These are phyloP conservation scores for Ochropleura leucogaster DNA, from an alignment of 2,888 invertebrate species.

Conservation along the genomic window DNA sequence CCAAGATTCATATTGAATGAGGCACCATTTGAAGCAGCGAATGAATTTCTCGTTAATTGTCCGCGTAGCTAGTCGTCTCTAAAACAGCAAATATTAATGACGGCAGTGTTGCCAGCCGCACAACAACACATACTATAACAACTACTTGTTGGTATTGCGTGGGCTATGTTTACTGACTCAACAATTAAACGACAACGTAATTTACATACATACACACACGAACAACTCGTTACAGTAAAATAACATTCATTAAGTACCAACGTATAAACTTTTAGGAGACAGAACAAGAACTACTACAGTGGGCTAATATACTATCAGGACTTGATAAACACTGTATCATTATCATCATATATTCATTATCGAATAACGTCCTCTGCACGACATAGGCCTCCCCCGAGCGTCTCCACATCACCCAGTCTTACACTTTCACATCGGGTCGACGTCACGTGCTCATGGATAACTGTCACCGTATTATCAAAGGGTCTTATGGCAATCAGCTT, in stretches of 20 bases:
- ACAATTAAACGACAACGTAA: constrained; percentile 51
- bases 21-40: not conserved
- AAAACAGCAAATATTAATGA: constrained; percentile 35
- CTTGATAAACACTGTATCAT: not conserved
- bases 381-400: not conserved
- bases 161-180: constrained; percentile 46
- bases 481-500: not conserved
- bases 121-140: constrained; percentile 36
- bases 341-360: not conserved
- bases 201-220: constrained; percentile 43
- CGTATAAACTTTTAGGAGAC: not conserved
- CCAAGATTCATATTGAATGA: not conserved
- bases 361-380: not conserved
- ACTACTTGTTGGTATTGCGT: constrained; percentile 41
- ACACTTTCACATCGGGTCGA: not conserved
- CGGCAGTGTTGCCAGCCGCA: constrained; percentile 7
- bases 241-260: constrained; percentile 17
- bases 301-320: not conserved
- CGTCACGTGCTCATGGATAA: not conserved
- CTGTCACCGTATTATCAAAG: no score
- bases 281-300: not conserved
- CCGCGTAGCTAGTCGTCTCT: not conserved
- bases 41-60: not conserved
- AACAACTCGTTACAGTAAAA: constrained; percentile 23
- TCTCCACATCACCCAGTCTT: not conserved